Conservation (phyloP, 2,113 vertebrate species). For the Myiagra hebetior region DNA sequence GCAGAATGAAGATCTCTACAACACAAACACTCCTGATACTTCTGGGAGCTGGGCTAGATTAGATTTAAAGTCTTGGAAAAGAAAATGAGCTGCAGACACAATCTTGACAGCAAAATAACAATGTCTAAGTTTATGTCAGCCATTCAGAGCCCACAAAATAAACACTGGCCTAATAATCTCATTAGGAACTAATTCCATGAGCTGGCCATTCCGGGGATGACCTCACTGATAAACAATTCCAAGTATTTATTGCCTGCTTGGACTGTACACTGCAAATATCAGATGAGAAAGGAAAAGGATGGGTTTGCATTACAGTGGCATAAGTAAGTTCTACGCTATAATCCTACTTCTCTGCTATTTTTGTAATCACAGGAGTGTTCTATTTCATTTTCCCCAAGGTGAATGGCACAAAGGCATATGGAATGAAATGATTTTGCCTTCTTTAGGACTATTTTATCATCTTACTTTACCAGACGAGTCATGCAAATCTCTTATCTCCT, state of each 20-base stretch:
- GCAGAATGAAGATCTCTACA: neutral
- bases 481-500: slow-evolving; percentile 5
- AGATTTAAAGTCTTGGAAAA: neutral
- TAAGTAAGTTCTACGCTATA: neutral
- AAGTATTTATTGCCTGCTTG: neutral
- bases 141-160: neutral
- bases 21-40: neutral
- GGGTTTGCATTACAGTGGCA: neutral
- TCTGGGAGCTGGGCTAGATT: neutral
- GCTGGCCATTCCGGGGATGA: neutral
- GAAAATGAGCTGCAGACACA: slow-evolving; percentile 1
- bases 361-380: neutral
- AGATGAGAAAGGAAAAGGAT: neutral
- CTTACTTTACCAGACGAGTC: neutral
- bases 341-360: slow-evolving; percentile 19
- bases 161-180: slow-evolving; percentile 36
- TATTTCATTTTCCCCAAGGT: slow-evolving; percentile 15
- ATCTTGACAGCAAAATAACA: slow-evolving; percentile 35
- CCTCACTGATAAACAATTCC: slow-evolving; percentile 23
- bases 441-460: neutral
- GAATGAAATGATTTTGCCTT: slow-evolving; percentile 30
- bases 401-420: neutral
- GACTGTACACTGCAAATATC: neutral
- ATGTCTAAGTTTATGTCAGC: neutral
- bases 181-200: slow-evolving; percentile 14